Conservation (phyloP, 2,888 invertebrate species). For the Coenonympha arcania region DNA sequence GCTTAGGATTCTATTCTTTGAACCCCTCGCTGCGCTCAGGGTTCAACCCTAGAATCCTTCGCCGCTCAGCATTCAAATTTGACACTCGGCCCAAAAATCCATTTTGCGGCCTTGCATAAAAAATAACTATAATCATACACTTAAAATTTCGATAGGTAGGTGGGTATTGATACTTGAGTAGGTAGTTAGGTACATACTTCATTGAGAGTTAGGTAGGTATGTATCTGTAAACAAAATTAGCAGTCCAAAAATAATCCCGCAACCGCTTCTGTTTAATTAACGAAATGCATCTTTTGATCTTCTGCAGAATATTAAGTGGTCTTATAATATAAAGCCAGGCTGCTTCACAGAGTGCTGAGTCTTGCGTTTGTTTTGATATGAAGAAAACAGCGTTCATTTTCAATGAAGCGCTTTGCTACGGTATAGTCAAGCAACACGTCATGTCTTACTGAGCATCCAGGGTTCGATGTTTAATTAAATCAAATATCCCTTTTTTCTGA, state of each 20-base stretch:
- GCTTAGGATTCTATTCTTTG: too few species aligned
- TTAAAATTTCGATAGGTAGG: too few species aligned
- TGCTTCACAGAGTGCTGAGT: constrained; percentile 7
- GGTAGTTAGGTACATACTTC: too few species aligned
- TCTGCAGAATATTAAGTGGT: constrained; percentile 30
- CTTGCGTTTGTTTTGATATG: constrained; percentile 1
- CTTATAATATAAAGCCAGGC: constrained; percentile 18
- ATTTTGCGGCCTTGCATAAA: too few species aligned
- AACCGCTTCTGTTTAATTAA: constrained; percentile 33
- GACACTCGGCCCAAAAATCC: too few species aligned
- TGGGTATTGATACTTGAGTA: too few species aligned
- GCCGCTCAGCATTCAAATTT: too few species aligned
- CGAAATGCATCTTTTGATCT: constrained; percentile 31
- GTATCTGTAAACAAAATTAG: constrained; percentile 18
- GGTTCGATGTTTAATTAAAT: not conserved
- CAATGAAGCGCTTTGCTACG: not conserved
- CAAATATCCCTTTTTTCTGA: too few species aligned
- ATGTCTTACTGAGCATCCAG: not conserved
- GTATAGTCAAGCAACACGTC: not conserved
- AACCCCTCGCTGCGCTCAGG: too few species aligned
- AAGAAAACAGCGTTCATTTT: not conserved
- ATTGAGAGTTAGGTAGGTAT: too few species aligned
- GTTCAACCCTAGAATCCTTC: too few species aligned
- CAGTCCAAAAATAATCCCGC: constrained; percentile 29
- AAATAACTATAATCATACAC: too few species aligned